Evolutionary conservation across 2,797 vertebrate species (phyloP), one percentile per base, ranked within the genome.

Genomic region (Poecilia picta): DNA sequence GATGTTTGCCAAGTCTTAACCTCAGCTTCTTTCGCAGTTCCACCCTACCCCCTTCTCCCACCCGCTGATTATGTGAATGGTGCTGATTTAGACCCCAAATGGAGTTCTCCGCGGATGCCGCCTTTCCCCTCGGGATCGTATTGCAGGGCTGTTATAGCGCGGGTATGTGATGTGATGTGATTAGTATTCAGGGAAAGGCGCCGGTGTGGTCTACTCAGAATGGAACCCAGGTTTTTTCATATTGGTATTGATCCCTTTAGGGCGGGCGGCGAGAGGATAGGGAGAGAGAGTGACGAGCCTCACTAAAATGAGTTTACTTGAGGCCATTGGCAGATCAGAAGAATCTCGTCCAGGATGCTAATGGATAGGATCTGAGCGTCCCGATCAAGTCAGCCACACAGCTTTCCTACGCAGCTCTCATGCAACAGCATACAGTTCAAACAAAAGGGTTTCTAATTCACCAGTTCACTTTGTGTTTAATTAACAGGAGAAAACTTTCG

Each of bases 181-280:
- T 95, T 94, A 94, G 94, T 95, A 94, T 95, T 93, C 93, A 93
- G 85, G 92, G 89, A 91, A 88, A 92, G 91, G 88, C 87, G 88
- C 90, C 83, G 41, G 87, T 92, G 92, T 93, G 92, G 90, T 92
- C 91, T 91, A 76, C 91, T 93, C 92, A 92, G 94, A 95, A 95
- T 95, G 91, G 93, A 94, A 94, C 93, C 90, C 94, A 93, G 92
- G 88, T 96, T 96, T 96, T 96, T 95, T 95, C 93, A 95, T 95
- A 94, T 95, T 95, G 94, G 92, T 95, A 96, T 95, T 93, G 94
- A 95, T 95, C 93, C 93, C 95, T 94, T 89, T 88, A 92, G 94
- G 93, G 93, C 94, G 92, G 89, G 77, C 85, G 31, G 89, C 20
- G 62, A 83, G 89, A 89, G 85, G 82, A 89, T 88, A 82, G 90